These are phyloP conservation scores for Cygnus buccinator DNA, from an alignment of 2,113 vertebrate species.

Conservation along the genomic window DNA sequence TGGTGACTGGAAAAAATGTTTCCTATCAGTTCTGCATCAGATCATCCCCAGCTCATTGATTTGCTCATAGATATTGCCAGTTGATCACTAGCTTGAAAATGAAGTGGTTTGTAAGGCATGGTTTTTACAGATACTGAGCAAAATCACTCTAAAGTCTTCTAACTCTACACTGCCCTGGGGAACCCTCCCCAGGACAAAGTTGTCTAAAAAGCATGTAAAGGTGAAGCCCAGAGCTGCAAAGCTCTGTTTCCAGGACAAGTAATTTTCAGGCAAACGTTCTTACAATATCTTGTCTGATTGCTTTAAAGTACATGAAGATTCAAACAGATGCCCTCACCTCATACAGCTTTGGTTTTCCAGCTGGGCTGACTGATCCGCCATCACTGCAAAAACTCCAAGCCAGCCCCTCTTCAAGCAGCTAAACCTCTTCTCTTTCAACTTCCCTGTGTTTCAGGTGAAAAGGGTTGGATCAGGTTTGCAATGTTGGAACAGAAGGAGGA, in stretches of 20 bases:
- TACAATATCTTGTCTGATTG: rapidly evolving
- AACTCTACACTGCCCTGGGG: neutral
- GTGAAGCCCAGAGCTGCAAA: neutral
- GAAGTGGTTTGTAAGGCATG: neutral
- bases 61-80: neutral
- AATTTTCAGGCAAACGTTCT: neutral
- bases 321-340: rapidly evolving
- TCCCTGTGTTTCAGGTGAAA: neutral
- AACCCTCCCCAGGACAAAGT: neutral
- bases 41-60: neutral
- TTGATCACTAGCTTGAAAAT: neutral
- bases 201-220: neutral
- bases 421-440: neutral
- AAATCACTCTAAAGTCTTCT: neutral
- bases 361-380: neutral
- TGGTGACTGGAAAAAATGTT: neutral
- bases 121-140: neutral
- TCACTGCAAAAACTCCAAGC: rapidly evolving
- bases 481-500: neutral
- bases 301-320: neutral
- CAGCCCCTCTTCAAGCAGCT: rapidly evolving
- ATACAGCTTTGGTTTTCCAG: neutral
- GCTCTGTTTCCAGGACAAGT: neutral
- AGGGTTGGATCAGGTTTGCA: neutral
- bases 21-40: neutral